These are phyloP conservation scores for Atrina japonica DNA, from an alignment of 2,888 invertebrate genomes.

Conservation along the genomic window DNA sequence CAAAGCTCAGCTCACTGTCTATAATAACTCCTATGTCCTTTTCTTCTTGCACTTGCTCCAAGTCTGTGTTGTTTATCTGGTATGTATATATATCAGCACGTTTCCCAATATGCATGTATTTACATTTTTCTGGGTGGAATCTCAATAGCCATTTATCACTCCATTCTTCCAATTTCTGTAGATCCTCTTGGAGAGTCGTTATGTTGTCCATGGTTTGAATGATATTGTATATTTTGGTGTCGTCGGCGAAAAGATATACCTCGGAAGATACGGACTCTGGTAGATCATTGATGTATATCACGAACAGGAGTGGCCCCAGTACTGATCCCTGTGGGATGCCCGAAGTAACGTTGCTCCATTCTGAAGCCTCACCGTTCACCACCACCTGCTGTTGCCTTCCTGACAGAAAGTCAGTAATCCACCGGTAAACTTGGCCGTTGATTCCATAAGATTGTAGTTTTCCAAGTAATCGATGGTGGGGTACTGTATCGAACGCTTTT, in stretches of 20 bases:
- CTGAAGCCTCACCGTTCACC: slow-evolving; percentile 10
- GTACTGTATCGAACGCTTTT: slow-evolving; percentile 33
- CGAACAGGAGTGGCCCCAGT: slow-evolving; percentile 20
- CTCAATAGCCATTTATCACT: slow-evolving; percentile 8
- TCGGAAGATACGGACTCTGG: not conserved
- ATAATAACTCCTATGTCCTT: slow-evolving; percentile 26
- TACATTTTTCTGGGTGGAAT: slow-evolving; percentile 28
- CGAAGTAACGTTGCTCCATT: not conserved
- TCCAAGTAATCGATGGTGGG: slow-evolving; percentile 14
- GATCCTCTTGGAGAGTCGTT: slow-evolving; percentile 1
- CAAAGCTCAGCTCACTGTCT: slow-evolving; percentile 16
- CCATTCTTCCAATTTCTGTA: slow-evolving; percentile 8
- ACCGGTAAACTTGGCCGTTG: not conserved
- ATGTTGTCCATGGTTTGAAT: not conserved
- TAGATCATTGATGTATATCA: slow-evolving; percentile 26
- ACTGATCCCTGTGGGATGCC: slow-evolving; percentile 24
- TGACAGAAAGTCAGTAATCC: slow-evolving; percentile 9
- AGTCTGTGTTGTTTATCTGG: too few species aligned
- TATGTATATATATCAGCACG: too few species aligned
- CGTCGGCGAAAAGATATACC: slow-evolving; percentile 21
- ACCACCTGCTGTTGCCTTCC: slow-evolving; percentile 4
- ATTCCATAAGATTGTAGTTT: slow-evolving; percentile 26
- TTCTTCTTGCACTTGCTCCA: slow-evolving; percentile 7
- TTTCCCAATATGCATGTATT: not conserved
- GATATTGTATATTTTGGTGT: slow-evolving; percentile 10